Evolutionary conservation across 2,113 vertebrate species (phyloP).

Genomic region (Papio anubis): DNA sequence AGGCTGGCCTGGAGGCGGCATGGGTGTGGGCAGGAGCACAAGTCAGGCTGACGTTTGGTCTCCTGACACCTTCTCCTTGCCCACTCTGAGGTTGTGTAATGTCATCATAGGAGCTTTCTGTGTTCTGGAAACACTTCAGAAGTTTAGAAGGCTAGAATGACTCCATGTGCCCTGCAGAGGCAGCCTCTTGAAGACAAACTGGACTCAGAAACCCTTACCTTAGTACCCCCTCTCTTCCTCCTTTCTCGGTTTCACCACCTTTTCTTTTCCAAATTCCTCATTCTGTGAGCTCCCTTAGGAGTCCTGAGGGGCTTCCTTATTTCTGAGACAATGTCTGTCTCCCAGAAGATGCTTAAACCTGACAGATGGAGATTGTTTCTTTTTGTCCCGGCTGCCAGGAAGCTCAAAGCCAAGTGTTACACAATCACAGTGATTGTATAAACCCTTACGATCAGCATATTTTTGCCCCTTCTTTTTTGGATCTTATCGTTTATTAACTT

Average conservation of each 20-base stretch:
- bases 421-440: fast-evolving
- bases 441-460: background rate
- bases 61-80: background rate
- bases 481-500: background rate
- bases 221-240: fast-evolving
- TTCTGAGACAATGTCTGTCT: background rate
- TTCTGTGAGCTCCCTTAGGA: background rate
- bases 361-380: background rate
- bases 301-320: background rate
- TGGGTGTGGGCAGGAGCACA: fast-evolving
- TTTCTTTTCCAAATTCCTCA: background rate
- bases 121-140: background rate
- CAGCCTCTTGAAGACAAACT: background rate
- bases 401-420: background rate
- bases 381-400: background rate
- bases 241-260: background rate
- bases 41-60: background rate
- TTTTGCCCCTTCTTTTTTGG: background rate
- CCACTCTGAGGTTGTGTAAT: background rate
- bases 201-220: background rate
- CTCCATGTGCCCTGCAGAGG: background rate
- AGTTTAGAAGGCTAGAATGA: background rate
- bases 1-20: background rate
- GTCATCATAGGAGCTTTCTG: background rate
- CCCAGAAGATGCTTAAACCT: background rate